A percentile compares a stretch with the other conserved stretches of the same genome.
These are phyloP conservation scores for Hydrophis major DNA, from an alignment of 2,797 vertebrate genomes.

Conservation along the genomic window DNA sequence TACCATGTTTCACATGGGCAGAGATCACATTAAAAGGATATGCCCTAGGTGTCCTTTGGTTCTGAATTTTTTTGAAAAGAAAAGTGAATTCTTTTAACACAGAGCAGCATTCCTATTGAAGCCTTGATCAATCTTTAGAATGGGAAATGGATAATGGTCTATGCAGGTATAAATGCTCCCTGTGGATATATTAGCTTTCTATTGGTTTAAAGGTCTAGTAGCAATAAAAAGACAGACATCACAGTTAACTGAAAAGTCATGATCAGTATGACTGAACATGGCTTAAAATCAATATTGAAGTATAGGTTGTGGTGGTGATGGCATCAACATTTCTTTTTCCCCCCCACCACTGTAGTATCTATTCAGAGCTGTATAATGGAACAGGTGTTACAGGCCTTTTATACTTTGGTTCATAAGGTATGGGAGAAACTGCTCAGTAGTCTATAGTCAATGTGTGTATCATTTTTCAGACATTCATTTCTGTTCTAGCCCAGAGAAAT, in stretches of 20 bases:
- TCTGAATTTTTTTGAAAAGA: neutral
- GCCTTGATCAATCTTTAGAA: neutral
- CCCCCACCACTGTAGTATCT: neutral
- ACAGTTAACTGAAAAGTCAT: neutral
- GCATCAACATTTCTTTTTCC: neutral
- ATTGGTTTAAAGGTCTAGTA: neutral
- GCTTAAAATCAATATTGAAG: neutral
- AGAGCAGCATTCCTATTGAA: neutral
- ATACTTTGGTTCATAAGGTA: neutral
- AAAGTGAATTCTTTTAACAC: neutral
- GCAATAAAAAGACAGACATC: neutral
- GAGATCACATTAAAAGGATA: neutral
- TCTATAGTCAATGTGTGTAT: neutral
- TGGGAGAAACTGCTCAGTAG: neutral
- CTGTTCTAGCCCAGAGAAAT: neutral
- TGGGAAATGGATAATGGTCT: conserved; percentile 15
- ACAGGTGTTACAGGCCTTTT: neutral
- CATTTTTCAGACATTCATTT: neutral
- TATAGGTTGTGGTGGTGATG: neutral
- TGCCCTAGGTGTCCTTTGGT: neutral
- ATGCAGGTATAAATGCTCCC: neutral
- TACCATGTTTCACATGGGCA: neutral
- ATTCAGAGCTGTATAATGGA: neutral
- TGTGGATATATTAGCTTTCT: neutral
- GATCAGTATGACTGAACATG: neutral